Evolutionary conservation across 37 sponge, comb jelly and placozoan genomes (phyloP).

Genomic region (Ianthella basta): DNA sequence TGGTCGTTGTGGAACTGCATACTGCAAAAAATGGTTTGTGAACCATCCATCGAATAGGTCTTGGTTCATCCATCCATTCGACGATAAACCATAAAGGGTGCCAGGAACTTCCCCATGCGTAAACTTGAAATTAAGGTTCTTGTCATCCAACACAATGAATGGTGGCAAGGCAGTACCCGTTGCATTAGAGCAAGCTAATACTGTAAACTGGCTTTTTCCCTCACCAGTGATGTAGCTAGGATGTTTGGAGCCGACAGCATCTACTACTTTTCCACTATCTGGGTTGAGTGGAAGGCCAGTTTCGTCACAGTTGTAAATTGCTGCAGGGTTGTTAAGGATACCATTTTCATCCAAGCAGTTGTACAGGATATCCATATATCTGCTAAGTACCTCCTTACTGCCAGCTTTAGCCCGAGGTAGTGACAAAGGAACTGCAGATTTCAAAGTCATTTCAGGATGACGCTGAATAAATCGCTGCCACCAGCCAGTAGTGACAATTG

Average conservation of each 20-base stretch:
- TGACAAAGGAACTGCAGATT: conserved; percentile 42
- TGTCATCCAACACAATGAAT: conserved; percentile 32
- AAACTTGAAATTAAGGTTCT: conserved; percentile 19
- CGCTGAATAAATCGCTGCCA: conserved; percentile 45
- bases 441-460: conserved; percentile 37
- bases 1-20: conserved; percentile 8
- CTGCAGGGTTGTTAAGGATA: conserved; percentile 40
- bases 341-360: conserved; percentile 40
- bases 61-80: conserved; percentile 50
- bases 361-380: conserved; percentile 51
- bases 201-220: conserved; percentile 28
- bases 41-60: conserved; percentile 40
- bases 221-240: conserved; percentile 21
- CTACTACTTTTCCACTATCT: conserved; percentile 20
- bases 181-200: conserved; percentile 45
- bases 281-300: conserved; percentile 57
- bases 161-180: conserved; percentile 43
- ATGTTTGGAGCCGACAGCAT: conserved; percentile 22
- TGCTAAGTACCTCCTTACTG: conserved; percentile 31
- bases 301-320: conserved; percentile 55
- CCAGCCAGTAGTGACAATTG: conserved; percentile 27
- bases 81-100: conserved; percentile 47
- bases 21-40: conserved; percentile 19
- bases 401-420: conserved; percentile 40
- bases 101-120: conserved; percentile 52